Evolutionary conservation across 2,888 invertebrate species (phyloP), one percentile per base, ranked within the genome.

Genomic region (Dendrolimus houi): DNA sequence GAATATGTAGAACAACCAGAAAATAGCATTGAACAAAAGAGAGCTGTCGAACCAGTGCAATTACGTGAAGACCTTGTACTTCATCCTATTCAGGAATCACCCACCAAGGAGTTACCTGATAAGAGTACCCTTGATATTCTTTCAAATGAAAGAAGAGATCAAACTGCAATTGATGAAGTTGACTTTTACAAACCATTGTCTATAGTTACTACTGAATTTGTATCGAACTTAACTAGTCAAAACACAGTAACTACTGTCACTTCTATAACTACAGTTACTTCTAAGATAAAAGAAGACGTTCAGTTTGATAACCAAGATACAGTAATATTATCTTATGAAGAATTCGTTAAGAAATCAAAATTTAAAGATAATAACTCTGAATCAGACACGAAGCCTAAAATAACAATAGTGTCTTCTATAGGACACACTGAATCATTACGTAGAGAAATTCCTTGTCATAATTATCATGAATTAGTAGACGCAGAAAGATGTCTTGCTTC

Each of bases 401-500:
- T 54, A 10, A 54, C n/a, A 12, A 40, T 9, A 8, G 9, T 54
- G 7, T 9, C n/a, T 10, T n/a, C 17, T 40, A 41, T n/a, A 13
- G 10, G n/a, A 54, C 10, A 54, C 9, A 6, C 29, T 54, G 9
- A 54, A 10, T 29, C n/a, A 9, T 40, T 54, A 41, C n/a, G n/a
- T n/a, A 40, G 10, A 7, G 54, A 54, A 29, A n/a, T 54, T 9
- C 40, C 54, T 6, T 9, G 29, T 10, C n/a, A 54, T 40, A 29
- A 41, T 29, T 54, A 54, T 40, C n/a, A 29, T 14, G 54, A 17
- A 54, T 40, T 54, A 54, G 53, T 56, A 58, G 76, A 80, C 53
- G 79, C 81, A 55, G 84, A 85, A 69, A 71, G 62, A 58, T 57
- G 64, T 29, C 60, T 70, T 17, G 77, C 68, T n/a, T 42, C 59